phyloP scores from a whole-genome alignment of 1,140 invertebrate genomes.

The Sinella curviseta region DNA sequence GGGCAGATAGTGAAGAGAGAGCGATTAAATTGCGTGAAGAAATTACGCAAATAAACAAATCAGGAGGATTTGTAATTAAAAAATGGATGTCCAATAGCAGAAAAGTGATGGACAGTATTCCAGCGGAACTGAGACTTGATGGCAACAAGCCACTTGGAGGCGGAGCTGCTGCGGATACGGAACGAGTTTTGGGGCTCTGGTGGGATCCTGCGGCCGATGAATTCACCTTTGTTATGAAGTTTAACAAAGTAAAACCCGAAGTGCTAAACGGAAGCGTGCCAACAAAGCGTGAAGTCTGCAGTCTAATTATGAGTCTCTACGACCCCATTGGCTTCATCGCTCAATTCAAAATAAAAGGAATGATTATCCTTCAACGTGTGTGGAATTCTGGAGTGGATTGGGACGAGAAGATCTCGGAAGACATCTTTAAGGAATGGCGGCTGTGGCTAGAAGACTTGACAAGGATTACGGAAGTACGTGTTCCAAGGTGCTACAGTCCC shows the following conservation, averaged over 20 bases:
- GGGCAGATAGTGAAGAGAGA: slow-evolving; percentile 30
- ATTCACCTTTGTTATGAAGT: background rate
- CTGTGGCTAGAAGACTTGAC: background rate
- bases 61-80: slow-evolving; percentile 23
- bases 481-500: slow-evolving; percentile 25
- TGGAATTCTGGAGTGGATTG: slow-evolving; percentile 33
- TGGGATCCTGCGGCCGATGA: slow-evolving; percentile 26
- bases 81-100: slow-evolving; percentile 23
- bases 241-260: background rate
- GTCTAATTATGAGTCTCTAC: slow-evolving; percentile 24
- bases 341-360: slow-evolving; percentile 34
- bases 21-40: slow-evolving; percentile 22
- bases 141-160: slow-evolving; percentile 29
- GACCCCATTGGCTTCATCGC: slow-evolving; percentile 35
- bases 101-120: slow-evolving; percentile 30
- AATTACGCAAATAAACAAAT: slow-evolving; percentile 9
- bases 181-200: slow-evolving; percentile 21
- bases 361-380: slow-evolving; percentile 43
- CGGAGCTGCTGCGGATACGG: background rate
- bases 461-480: background rate
- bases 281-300: slow-evolving; percentile 34
- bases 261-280: background rate
- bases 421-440: slow-evolving; percentile 29
- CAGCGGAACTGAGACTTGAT: slow-evolving; percentile 26
- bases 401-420: slow-evolving; percentile 35